Evolutionary conservation across 2,113 vertebrate genomes (phyloP), one percentile per base, ranked within the genome.

Genomic region (Hucho hucho): DNA sequence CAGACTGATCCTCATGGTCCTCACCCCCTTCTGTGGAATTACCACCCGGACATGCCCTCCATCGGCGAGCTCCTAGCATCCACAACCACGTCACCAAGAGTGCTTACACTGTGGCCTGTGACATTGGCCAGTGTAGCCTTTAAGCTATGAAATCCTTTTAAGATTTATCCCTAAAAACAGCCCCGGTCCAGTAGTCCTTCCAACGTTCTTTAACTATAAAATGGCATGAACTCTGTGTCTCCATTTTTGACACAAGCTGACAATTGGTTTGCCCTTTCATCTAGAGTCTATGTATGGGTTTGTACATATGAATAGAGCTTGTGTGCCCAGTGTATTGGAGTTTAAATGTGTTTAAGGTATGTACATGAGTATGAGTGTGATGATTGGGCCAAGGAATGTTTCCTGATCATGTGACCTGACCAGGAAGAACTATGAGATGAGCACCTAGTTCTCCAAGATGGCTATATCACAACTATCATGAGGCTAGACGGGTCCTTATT

Each of bases 1-100:
- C 18, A 43, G 47, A 74, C 66, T 74, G 66, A 25, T 86, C 74
- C 76, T 46, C 69, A 43, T 43, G 37, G 37, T 6, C 53, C 53
- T 85, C 79, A 78, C 63, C 70, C 9, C 28, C 74, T 28, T 70
- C 3, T 64, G 74, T 43, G 59, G 72, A 80, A 24, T 77, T 64
- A 46, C 14, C 73, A n/a, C 69, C 37, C 25, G 24, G 76, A 71
- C 68, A 26, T 70, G 46, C 70, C 47, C 47, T 53, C 47, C 47
- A 53, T 16, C 13, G 16, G 1, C 47, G 1, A 49, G 47, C 47
- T 14, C 47, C n/a, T n/a, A 61, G 58, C 20, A n/a, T 61, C n/a
- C 78, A 29, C 63, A 1, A 14, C 64, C 64, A 74, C 13, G 5
- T 5, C 11, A 9, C 49, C 12, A 18, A 29, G 37, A 43, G 67